These are phyloP conservation scores for Heliconius aoede DNA, from an alignment of 2,888 invertebrate genomes.

Conservation along the genomic window DNA sequence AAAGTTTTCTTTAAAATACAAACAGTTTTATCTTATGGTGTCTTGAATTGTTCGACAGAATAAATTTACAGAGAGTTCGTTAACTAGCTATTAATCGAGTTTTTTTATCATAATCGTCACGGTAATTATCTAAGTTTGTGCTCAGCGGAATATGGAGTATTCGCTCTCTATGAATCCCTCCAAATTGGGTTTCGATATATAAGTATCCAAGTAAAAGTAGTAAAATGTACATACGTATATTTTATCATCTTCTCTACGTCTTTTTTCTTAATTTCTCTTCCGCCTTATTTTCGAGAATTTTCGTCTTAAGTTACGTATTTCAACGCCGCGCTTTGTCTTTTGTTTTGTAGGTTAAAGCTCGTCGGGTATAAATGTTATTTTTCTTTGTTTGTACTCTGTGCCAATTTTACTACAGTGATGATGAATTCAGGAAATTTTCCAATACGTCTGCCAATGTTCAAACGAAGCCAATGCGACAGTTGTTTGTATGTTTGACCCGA, in stretches of 20 bases:
- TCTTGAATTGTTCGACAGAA: slow-evolving; percentile 8
- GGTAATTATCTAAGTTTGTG: not conserved
- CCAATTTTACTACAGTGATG: slow-evolving; percentile 5
- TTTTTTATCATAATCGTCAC: not conserved
- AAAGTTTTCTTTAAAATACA: not conserved
- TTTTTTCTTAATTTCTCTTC: too few species aligned
- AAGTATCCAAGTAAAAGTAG: too few species aligned
- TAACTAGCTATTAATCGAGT: slow-evolving; percentile 10
- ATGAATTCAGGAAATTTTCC: slow-evolving; percentile 21
- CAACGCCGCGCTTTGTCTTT: not conserved
- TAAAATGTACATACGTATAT: too few species aligned
- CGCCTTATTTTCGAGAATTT: too few species aligned
- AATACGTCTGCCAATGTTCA: slow-evolving; percentile 30
- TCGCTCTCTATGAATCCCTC: not conserved
- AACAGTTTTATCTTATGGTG: slow-evolving; percentile 1
- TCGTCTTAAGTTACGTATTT: not conserved
- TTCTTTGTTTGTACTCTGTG: slow-evolving; percentile 2
- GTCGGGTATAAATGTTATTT: slow-evolving; percentile 2
- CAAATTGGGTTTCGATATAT: too few species aligned
- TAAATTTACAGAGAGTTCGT: slow-evolving; percentile 3
- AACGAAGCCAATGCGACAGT: slow-evolving; percentile 23
- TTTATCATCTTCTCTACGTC: too few species aligned
- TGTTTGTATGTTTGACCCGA: slow-evolving; percentile 21
- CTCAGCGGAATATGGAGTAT: not conserved
- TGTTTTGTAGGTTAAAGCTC: not conserved